These are phyloP conservation scores for Drosophila subsilvestris DNA, from an alignment of 2,888 invertebrate species.

Conservation along the genomic window DNA sequence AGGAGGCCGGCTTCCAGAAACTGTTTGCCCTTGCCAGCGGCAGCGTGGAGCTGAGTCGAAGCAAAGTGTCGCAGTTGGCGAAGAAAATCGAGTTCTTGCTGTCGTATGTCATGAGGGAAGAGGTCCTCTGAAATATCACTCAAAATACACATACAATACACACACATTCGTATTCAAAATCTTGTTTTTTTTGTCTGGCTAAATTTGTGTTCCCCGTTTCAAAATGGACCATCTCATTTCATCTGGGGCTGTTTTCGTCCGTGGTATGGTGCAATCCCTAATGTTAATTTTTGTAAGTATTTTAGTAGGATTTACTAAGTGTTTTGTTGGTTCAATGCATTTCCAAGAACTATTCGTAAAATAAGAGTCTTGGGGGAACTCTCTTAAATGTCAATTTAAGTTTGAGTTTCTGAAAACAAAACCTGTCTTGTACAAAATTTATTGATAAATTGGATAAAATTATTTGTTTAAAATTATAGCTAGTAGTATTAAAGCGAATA, in stretches of 20 bases:
- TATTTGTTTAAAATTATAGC: too few species aligned
- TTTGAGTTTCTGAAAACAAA: too few species aligned
- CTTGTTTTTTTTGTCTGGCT: constrained; percentile 8
- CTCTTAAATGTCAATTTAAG: too few species aligned
- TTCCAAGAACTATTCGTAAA: too few species aligned
- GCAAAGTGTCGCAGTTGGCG: constrained; percentile 85
- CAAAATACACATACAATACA: constrained; percentile 34
- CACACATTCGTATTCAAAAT: background rate
- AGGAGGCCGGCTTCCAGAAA: constrained; percentile 83
- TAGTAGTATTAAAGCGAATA: too few species aligned
- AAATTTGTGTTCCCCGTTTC: background rate
- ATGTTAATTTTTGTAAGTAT: background rate
- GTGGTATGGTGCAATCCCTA: background rate
- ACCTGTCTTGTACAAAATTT: too few species aligned
- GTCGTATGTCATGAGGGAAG: constrained; percentile 84
- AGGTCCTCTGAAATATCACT: constrained; percentile 41
- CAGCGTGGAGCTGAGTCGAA: constrained; percentile 85
- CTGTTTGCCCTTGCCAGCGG: constrained; percentile 86
- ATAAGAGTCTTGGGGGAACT: too few species aligned
- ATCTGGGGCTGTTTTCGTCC: background rate
- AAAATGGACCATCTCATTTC: background rate
- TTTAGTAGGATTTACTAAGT: background rate
- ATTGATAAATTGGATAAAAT: too few species aligned
- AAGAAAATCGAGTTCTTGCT: constrained; percentile 91
- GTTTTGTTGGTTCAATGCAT: too few species aligned